Evolutionary conservation across 64 coral and sea anemone genomes (phyloP).

Genomic region (Acropora tenuis): DNA sequence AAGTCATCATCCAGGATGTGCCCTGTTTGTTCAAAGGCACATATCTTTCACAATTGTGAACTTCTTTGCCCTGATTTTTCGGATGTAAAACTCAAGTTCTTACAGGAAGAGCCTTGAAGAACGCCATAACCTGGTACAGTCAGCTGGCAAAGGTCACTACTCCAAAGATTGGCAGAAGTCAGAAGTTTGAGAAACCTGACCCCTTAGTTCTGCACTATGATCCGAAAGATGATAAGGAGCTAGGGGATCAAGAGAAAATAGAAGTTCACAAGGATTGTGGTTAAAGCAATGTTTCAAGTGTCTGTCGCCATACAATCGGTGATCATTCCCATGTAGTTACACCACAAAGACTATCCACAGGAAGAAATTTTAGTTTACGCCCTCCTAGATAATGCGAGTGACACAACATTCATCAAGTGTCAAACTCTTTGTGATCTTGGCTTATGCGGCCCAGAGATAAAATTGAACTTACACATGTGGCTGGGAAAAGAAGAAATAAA

Average conservation of each 20-base stretch:
- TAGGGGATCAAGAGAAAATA: neutral
- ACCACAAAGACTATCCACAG: neutral
- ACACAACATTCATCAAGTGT: no score
- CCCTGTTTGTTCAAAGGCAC: neutral
- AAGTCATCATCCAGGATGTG: neutral
- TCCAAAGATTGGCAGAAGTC: constrained; percentile 19
- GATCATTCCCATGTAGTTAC: no score
- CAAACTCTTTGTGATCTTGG: neutral
- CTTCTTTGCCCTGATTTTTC: no score
- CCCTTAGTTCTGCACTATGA: constrained; percentile 29
- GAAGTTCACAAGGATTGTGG: neutral
- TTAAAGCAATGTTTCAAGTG: no score
- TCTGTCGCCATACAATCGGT: no score
- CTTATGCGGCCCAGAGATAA: neutral
- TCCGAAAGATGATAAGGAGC: neutral
- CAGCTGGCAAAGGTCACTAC: constrained; percentile 21
- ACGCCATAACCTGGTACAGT: neutral
- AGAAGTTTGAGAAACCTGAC: constrained; percentile 27
- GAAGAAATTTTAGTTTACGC: neutral
- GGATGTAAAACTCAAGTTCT: no score
- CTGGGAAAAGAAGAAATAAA: constrained; percentile 43
- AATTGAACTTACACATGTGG: constrained; percentile 50
- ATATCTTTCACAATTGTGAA: neutral
- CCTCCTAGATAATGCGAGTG: no score
- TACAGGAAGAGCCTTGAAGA: neutral